These are phyloP conservation scores for Hyla sarda DNA, from an alignment of 2,113 vertebrate species.

Conservation along the genomic window DNA sequence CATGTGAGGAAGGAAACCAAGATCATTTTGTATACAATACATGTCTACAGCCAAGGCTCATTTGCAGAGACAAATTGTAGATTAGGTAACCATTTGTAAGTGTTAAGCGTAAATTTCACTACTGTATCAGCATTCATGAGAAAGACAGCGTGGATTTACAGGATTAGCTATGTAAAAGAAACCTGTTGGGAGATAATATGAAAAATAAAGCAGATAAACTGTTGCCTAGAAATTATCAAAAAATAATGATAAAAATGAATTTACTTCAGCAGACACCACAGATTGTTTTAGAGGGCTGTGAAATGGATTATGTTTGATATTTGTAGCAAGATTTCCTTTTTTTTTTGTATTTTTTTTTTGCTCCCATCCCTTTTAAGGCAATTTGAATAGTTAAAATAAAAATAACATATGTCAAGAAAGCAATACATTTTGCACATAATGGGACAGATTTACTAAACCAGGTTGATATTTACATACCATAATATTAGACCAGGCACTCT, in stretches of 20 bases:
- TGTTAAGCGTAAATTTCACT: constrained; percentile 15
- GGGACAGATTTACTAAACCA: no score
- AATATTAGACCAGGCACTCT: no score
- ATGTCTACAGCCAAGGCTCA: background rate
- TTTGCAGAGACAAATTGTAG: constrained; percentile 48
- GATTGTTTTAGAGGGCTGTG: no score
- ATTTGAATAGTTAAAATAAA: background rate
- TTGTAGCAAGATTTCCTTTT: no score
- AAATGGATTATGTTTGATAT: no score
- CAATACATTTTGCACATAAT: no score
- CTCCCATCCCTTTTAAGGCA: no score
- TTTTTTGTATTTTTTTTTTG: no score
- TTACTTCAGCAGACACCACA: no score
- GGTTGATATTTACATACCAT: no score
- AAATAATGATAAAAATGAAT: background rate
- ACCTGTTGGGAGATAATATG: background rate
- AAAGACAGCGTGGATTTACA: background rate
- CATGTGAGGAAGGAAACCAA: constrained; percentile 23
- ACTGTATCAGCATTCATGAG: background rate
- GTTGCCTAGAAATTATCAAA: background rate
- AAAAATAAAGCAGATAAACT: background rate
- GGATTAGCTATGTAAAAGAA: background rate
- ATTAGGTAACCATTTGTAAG: constrained; percentile 27
- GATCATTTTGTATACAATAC: constrained; percentile 21
- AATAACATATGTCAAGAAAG: no score